phyloP scores from a whole-genome alignment of 1,140 invertebrate species.

The Cotesia chilonis region DNA sequence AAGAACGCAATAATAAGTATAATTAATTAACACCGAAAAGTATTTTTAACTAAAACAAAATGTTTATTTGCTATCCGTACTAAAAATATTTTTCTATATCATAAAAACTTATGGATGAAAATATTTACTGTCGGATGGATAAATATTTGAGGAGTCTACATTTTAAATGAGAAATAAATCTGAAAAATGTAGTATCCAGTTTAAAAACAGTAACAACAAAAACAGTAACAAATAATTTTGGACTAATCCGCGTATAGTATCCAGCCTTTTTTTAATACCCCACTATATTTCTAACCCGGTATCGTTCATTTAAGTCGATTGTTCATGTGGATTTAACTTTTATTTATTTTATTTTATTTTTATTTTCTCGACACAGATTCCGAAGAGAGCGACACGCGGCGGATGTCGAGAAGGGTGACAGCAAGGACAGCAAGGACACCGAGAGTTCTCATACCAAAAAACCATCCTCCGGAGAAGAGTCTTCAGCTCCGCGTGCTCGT shows the following conservation, averaged over 20 bases:
- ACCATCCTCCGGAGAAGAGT: conserved; percentile 68
- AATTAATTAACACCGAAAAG: conserved; percentile 8
- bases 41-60: background rate
- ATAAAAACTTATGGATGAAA: conserved; percentile 29
- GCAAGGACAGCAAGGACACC: conserved; percentile 63
- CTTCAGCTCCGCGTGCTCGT: conserved; percentile 62
- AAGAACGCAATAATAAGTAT: conserved; percentile 36
- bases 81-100: background rate
- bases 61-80: background rate
- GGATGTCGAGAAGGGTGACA: conserved; percentile 73
- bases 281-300: conserved; percentile 21
- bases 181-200: conserved; percentile 7
- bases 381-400: conserved; percentile 62
- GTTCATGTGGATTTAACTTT: conserved; percentile 25
- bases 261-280: conserved; percentile 31
- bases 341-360: conserved; percentile 29
- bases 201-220: conserved; percentile 8
- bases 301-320: conserved; percentile 1
- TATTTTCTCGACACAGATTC: conserved; percentile 53
- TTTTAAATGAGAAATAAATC: conserved; percentile 26
- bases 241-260: conserved; percentile 35
- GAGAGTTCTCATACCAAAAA: conserved; percentile 67
- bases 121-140: too few relatives aligned
- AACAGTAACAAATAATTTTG: background rate
- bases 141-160: background rate